Evolutionary conservation across 2,888 invertebrate genomes (phyloP).

Genomic region (Pristionchus exspectatus): DNA sequence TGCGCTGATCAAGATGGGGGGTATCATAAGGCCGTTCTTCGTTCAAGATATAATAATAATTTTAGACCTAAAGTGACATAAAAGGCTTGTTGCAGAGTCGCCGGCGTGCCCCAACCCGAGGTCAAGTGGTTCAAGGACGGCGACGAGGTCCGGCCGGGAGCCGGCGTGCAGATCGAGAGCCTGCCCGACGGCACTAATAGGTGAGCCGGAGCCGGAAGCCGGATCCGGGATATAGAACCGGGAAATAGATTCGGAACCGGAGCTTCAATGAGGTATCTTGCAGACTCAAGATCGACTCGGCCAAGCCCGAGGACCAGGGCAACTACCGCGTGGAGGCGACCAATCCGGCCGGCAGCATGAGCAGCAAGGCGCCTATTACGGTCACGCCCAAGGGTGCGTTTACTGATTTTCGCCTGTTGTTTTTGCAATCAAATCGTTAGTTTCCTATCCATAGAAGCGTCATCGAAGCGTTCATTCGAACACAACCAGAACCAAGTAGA

Average conservation of each 20-base stretch:
- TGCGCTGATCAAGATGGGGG: too few species aligned
- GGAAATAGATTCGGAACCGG: background rate
- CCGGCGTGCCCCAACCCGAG: constrained; percentile 86
- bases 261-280: background rate
- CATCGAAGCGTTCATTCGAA: too few species aligned
- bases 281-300: constrained; percentile 79
- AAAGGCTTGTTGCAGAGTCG: too few species aligned
- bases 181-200: constrained; percentile 73
- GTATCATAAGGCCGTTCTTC: too few species aligned
- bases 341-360: constrained; percentile 85
- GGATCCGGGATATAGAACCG: background rate
- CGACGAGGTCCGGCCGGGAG: constrained; percentile 79
- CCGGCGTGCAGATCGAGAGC: constrained; percentile 80
- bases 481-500: too few species aligned
- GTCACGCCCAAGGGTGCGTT: constrained; percentile 59
- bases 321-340: constrained; percentile 92
- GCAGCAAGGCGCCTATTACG: constrained; percentile 71
- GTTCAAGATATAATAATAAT: too few species aligned
- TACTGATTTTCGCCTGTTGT: too few species aligned
- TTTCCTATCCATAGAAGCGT: too few species aligned
- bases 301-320: constrained; percentile 79
- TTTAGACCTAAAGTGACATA: too few species aligned
- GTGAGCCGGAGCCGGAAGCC: background rate
- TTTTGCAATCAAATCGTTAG: too few species aligned
- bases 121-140: constrained; percentile 91